Percentiles rank a stretch among this genome's conserved stretches.
These are phyloP conservation scores for Priapulus caudatus DNA, from an alignment of 2,888 invertebrate genomes.

Conservation along the genomic window DNA sequence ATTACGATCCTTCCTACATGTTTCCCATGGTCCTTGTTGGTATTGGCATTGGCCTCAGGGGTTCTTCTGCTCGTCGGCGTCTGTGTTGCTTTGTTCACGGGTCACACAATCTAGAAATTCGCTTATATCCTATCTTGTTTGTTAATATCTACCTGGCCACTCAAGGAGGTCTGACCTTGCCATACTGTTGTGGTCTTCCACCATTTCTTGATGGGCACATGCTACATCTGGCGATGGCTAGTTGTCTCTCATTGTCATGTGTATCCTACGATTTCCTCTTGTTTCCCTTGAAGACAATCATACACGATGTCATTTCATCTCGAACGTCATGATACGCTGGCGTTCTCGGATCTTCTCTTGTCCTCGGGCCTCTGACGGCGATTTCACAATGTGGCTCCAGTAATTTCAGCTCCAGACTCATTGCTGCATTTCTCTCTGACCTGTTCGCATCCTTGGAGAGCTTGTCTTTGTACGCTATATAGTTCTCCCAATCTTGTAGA, in stretches of 20 bases:
- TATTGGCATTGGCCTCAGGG: slow-evolving; percentile 7
- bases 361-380: slow-evolving; percentile 11
- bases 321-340: slow-evolving; percentile 6
- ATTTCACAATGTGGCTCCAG: background rate
- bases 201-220: slow-evolving; percentile 10
- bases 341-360: background rate
- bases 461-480: background rate
- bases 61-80: slow-evolving; percentile 4
- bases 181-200: slow-evolving; percentile 9
- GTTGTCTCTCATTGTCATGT: background rate
- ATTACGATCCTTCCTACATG: slow-evolving; percentile 15
- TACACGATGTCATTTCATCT: slow-evolving; percentile 6
- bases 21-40: slow-evolving; percentile 12
- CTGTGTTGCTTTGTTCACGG: background rate
- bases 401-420: background rate
- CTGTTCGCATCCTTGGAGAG: background rate
- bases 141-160: slow-evolving; percentile 13
- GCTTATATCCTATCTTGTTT: slow-evolving; percentile 9
- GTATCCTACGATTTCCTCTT: slow-evolving; percentile 10
- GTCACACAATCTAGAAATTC: background rate
- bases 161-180: slow-evolving; percentile 8
- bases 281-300: slow-evolving; percentile 10
- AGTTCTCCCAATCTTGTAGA: background rate
- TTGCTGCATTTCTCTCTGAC: background rate
- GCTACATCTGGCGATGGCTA: slow-evolving; percentile 7